Evolutionary conservation across 2,113 vertebrate species (phyloP).

Genomic region (Sander lucioperca): DNA sequence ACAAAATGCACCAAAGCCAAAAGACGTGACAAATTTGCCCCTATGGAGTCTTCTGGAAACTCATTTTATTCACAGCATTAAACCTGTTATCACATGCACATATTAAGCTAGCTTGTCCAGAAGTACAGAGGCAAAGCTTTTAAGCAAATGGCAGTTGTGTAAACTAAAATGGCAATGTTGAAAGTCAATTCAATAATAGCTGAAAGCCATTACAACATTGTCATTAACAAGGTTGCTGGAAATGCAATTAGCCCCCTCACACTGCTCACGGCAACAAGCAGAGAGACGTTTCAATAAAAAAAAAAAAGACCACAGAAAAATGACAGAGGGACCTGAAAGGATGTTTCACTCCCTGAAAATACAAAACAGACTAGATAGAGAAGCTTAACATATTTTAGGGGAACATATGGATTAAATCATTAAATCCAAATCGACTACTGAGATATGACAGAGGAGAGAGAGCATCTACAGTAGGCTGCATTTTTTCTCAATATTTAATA

Average conservation of each 20-base stretch:
- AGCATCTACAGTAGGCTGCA: neutral
- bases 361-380: constrained; percentile 12
- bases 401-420: neutral
- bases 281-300: constrained; percentile 47
- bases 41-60: constrained; percentile 44
- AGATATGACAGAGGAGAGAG: neutral
- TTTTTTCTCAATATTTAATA: neutral
- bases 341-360: constrained; percentile 12
- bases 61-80: constrained; percentile 68
- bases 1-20: constrained; percentile 48
- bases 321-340: constrained; percentile 20
- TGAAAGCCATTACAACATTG: constrained; percentile 74
- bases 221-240: constrained; percentile 75
- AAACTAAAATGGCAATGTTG: constrained; percentile 65
- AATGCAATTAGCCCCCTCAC: constrained; percentile 79
- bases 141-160: constrained; percentile 72
- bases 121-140: constrained; percentile 69
- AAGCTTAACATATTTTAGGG: constrained; percentile 10
- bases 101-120: constrained; percentile 62
- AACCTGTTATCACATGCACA: constrained; percentile 69
- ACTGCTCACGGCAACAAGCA: constrained; percentile 65
- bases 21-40: constrained; percentile 61
- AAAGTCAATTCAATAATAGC: constrained; percentile 67
- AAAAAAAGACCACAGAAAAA: constrained; percentile 18
- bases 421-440: neutral